These are phyloP conservation scores for Megathymus violae DNA, from an alignment of 1,140 invertebrate genomes.

Conservation along the genomic window DNA sequence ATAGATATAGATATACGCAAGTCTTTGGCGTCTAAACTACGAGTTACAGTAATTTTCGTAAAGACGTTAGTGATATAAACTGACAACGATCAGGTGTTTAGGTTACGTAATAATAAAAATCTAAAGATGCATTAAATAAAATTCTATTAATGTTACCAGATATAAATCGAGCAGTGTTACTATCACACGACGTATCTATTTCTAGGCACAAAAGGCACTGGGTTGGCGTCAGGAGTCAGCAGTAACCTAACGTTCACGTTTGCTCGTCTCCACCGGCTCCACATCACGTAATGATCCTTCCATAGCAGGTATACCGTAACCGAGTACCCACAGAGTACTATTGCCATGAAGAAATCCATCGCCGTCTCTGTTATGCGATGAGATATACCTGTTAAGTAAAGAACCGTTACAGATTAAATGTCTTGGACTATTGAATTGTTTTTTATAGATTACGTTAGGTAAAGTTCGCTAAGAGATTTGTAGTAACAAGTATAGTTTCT, in stretches of 20 bases:
- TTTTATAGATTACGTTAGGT: too few species aligned
- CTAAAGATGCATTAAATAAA: slow-evolving; percentile 1
- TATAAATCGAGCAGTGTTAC: slow-evolving; percentile 17
- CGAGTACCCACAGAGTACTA: slow-evolving; percentile 76
- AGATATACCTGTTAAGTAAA: slow-evolving; percentile 61
- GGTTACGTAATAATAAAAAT: neutral
- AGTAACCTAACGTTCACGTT: slow-evolving; percentile 77
- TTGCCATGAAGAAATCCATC: slow-evolving; percentile 79
- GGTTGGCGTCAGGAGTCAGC: slow-evolving; percentile 66
- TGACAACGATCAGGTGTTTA: too few species aligned
- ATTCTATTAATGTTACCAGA: slow-evolving; percentile 7
- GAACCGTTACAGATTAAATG: neutral
- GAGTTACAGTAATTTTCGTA: too few species aligned
- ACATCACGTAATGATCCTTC: slow-evolving; percentile 80
- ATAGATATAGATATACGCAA: too few species aligned
- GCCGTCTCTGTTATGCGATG: slow-evolving; percentile 75
- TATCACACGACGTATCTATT: slow-evolving; percentile 68
- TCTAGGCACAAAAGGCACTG: slow-evolving; percentile 72
- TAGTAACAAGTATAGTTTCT: too few species aligned
- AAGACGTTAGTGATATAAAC: too few species aligned
- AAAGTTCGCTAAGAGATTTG: too few species aligned
- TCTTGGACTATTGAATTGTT: too few species aligned
- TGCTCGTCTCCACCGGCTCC: slow-evolving; percentile 76
- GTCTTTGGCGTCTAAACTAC: too few species aligned
- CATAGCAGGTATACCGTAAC: slow-evolving; percentile 78